These are phyloP conservation scores for Synodontis membranacea DNA, from an alignment of 2,113 vertebrate species.

Conservation along the genomic window DNA sequence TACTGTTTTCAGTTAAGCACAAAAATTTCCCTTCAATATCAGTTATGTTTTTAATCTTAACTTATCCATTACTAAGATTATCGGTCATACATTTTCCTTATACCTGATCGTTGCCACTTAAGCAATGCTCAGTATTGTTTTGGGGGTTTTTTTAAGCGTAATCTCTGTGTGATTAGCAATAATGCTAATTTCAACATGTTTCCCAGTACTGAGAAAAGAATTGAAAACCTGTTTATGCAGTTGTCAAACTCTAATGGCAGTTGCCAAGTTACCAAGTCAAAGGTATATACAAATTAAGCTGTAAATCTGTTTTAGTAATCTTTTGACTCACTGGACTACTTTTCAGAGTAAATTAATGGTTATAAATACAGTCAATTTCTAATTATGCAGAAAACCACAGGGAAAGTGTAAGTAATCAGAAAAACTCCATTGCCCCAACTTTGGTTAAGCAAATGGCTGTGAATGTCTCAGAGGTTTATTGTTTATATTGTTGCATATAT, in stretches of 20 bases:
- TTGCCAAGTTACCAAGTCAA: neutral
- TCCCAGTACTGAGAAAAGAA: neutral
- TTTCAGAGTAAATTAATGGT: neutral
- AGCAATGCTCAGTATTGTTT: neutral
- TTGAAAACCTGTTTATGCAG: neutral
- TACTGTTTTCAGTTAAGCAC: neutral
- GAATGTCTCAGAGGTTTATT: neutral
- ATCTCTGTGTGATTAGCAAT: neutral
- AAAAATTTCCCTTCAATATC: neutral
- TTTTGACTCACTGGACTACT: neutral
- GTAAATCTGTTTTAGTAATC: neutral
- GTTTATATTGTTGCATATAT: neutral
- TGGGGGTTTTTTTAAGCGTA: neutral
- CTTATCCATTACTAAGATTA: neutral
- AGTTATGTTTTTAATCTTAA: neutral
- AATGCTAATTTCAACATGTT: neutral
- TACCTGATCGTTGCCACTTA: neutral
- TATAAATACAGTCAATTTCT: neutral
- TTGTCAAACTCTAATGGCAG: neutral
- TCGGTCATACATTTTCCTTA: neutral
- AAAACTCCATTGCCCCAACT: neutral
- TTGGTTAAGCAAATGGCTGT: neutral
- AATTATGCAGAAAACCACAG: neutral
- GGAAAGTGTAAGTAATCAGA: neutral
- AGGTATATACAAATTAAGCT: neutral